Conservation (phyloP, 1,140 invertebrate species). For the Parapsyche elsis region DNA sequence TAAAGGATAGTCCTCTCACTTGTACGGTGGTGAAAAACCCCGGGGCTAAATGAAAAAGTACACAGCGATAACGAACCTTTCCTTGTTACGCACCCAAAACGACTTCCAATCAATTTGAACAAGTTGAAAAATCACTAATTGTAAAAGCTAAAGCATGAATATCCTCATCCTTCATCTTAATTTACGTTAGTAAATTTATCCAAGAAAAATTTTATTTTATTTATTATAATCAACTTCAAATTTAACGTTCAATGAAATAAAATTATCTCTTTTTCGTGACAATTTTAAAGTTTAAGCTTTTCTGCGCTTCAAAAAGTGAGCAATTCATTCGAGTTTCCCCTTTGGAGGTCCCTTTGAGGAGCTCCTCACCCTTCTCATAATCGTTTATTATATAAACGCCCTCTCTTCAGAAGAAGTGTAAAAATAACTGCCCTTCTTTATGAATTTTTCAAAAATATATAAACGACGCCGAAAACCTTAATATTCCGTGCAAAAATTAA, state of each 20-base stretch:
- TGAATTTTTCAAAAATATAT: constrained; percentile 13
- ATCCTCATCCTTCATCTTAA: no score
- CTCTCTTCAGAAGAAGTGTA: neutral
- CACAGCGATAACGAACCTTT: neutral
- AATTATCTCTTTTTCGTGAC: no score
- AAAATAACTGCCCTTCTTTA: constrained; percentile 33
- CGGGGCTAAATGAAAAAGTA: neutral
- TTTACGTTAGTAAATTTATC: no score
- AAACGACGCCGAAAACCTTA: no score
- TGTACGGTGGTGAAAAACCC: neutral
- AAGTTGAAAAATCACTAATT: no score
- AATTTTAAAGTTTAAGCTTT: neutral
- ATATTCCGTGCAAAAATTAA: no score
- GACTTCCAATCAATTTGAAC: no score
- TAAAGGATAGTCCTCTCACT: constrained; percentile 16
- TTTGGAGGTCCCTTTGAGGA: constrained; percentile 3
- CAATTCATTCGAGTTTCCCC: constrained; percentile 11
- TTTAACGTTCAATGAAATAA: no score
- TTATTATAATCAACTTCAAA: no score
- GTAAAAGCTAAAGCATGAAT: no score
- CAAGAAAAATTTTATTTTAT: no score
- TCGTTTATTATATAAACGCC: constrained; percentile 22
- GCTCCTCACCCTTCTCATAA: constrained; percentile 5
- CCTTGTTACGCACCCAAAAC: neutral
- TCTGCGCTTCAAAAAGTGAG: neutral